phyloP scores from a whole-genome alignment of 2,888 invertebrate species.

The Ferdinandea cuprea region DNA sequence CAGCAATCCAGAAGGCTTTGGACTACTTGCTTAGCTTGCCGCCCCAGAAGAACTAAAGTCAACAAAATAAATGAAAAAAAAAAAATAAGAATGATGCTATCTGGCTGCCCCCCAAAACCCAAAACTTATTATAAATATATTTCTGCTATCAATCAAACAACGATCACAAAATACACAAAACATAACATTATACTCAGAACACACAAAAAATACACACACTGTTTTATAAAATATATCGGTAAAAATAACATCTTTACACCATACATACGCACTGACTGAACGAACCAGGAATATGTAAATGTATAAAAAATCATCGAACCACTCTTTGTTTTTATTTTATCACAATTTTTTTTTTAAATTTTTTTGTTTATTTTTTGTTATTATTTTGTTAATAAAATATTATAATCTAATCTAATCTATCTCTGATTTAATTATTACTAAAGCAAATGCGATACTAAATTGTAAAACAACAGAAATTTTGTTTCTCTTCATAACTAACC shows the following conservation, averaged over 20 bases:
- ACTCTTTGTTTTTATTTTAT: slow-evolving; percentile 52
- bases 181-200: slow-evolving; percentile 33
- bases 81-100: slow-evolving; percentile 30
- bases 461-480: slow-evolving; percentile 25
- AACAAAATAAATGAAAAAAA: slow-evolving; percentile 11
- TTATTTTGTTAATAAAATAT: slow-evolving; percentile 45
- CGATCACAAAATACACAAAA: slow-evolving; percentile 63
- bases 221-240: slow-evolving; percentile 36
- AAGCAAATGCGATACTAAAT: slow-evolving; percentile 75
- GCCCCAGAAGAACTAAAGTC: slow-evolving; percentile 80
- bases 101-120: slow-evolving; percentile 55
- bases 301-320: slow-evolving; percentile 50
- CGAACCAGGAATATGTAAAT: slow-evolving; percentile 77
- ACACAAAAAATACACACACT: slow-evolving; percentile 43
- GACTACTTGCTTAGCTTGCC: slow-evolving; percentile 88
- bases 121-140: slow-evolving; percentile 47
- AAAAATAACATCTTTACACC: slow-evolving; percentile 48
- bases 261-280: slow-evolving; percentile 78
- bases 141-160: slow-evolving; percentile 70
- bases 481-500: slow-evolving; percentile 31
- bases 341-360: slow-evolving; percentile 50
- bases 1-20: slow-evolving; percentile 89
- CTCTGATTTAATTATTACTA: slow-evolving; percentile 46
- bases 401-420: slow-evolving; percentile 46
- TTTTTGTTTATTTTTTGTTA: too few relatives aligned